Evolutionary conservation across 2,888 invertebrate genomes (phyloP).

Genomic region (Mechanitis mazaeus): DNA sequence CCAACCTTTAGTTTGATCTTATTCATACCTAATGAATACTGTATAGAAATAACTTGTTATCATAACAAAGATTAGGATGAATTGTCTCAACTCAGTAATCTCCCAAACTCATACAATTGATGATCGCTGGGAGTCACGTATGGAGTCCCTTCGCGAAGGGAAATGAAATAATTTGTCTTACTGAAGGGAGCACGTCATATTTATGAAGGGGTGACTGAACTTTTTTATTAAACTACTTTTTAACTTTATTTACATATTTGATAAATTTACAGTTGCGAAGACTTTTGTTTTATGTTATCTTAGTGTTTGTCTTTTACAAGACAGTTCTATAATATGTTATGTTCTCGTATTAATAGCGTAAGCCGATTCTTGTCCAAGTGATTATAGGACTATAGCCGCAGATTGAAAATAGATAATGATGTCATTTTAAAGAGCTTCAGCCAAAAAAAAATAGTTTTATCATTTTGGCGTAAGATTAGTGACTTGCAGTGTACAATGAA

Average conservation of each 20-base stretch:
- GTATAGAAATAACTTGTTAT: conserved; percentile 30
- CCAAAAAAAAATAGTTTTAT: too few species aligned
- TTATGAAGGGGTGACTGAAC: conserved; percentile 63
- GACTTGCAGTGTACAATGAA: too few species aligned
- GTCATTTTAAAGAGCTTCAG: too few species aligned
- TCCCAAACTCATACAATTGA: conserved; percentile 49
- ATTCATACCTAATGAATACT: conserved; percentile 14
- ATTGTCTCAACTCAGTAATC: conserved; percentile 46
- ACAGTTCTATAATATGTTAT: neutral
- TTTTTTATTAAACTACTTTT: conserved; percentile 30
- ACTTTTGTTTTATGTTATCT: neutral
- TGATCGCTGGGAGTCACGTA: conserved; percentile 65
- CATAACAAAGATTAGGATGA: conserved; percentile 53
- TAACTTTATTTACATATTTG: conserved; percentile 32
- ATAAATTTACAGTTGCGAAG: conserved; percentile 7
- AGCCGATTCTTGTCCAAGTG: too few species aligned
- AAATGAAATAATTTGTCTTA: conserved; percentile 77
- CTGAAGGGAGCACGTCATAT: conserved; percentile 74
- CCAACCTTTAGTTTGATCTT: neutral
- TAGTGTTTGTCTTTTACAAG: neutral
- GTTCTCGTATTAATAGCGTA: too few species aligned
- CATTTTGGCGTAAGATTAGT: too few species aligned
- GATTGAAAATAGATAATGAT: too few species aligned
- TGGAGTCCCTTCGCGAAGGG: conserved; percentile 63
- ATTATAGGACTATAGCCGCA: too few species aligned